Base-by-base conservation (phyloP, 2,888 invertebrate genomes). In the Tribolium freemani region DNA sequence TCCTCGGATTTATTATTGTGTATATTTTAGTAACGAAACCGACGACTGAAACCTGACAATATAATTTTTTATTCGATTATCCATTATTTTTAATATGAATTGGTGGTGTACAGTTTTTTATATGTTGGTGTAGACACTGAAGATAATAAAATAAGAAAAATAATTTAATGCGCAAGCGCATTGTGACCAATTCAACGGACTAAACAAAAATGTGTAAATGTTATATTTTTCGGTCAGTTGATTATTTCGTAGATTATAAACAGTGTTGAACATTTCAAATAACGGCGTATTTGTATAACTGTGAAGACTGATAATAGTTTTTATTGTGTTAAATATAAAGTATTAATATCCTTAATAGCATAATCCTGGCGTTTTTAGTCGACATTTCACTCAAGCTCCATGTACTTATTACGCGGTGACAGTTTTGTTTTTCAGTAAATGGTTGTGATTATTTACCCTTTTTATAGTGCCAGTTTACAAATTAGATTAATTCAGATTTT, bases 261-360 rank as follows among this genome's bases (percentile, higher is more conserved):
- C 81, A 83, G 84, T 83, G 84, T 84, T 84, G 83, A 81, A 84
- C 81, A 81, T 84, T 83, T 78, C 72, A 78, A 81, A 79, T 79
- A 80, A 81, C 79, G 75, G 79, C 82, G 84, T 86, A 84, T 83
- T 85, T 85, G 84, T 86, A 85, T 85, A 84, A 86, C 83, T 84
- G 84, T 84, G 83, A 86, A 86, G 86, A 86, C 86, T 86, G 85
- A 85, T 80, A 83, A 82, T 85, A 85, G 84, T 84, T 86, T 85
- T 84, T 85, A 85, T 85, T 85, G 85, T 85, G 85, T 86, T 84
- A 82, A 81, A 83, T 83, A 84, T 80, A 80, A 84, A 84, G 81
- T 83, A 84, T 83, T 84, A 84, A 80, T 80, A 80, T 80, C 79
- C 77, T 78, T 80, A 76, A 79, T 84, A 84, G 82, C 77, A 76